These are phyloP conservation scores for Phacellophora camtschatica DNA, from an alignment of 30 jellyfish, hydroid and myxozoan species.

Conservation along the genomic window DNA sequence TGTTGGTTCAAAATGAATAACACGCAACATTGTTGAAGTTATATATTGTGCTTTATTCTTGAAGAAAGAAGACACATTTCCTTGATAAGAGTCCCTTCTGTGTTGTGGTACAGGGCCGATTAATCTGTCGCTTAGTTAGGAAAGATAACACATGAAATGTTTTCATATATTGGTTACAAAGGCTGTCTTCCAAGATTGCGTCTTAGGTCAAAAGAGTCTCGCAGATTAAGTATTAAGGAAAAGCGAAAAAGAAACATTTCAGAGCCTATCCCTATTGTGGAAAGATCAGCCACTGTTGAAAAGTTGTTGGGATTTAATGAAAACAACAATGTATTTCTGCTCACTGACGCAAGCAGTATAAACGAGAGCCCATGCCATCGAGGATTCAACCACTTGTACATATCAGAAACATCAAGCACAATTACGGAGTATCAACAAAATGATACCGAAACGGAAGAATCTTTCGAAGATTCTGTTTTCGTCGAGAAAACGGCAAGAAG, in stretches of 20 bases:
- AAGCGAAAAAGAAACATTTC: conserved; percentile 71
- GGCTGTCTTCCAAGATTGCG: conserved; percentile 50
- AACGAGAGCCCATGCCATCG: conserved; percentile 64
- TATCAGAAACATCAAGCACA: conserved; percentile 51
- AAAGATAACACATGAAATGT: too few relatives aligned
- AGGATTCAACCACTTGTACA: conserved; percentile 35
- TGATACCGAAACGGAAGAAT: conserved; percentile 3
- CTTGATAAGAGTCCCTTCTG: too few relatives aligned
- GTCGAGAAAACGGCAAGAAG: conserved; percentile 32
- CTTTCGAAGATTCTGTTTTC: conserved; percentile 49
- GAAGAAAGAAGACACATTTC: too few relatives aligned
- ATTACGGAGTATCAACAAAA: conserved; percentile 32
- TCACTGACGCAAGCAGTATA: conserved; percentile 53
- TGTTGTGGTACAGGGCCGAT: too few relatives aligned
- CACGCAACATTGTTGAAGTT: too few relatives aligned
- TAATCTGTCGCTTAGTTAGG: too few relatives aligned
- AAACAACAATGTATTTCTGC: conserved; percentile 49
- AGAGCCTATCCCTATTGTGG: conserved; percentile 64
- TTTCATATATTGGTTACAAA: conserved; percentile 32
- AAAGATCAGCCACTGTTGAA: conserved; percentile 56
- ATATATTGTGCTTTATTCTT: too few relatives aligned
- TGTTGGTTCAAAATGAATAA: too few relatives aligned
- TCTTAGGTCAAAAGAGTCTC: conserved; percentile 1
- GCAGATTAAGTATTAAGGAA: conserved; percentile 17
- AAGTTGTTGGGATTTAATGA: conserved; percentile 47